Evolutionary conservation across 2,113 vertebrate genomes (phyloP).

Genomic region (Cercopithecus mona): DNA sequence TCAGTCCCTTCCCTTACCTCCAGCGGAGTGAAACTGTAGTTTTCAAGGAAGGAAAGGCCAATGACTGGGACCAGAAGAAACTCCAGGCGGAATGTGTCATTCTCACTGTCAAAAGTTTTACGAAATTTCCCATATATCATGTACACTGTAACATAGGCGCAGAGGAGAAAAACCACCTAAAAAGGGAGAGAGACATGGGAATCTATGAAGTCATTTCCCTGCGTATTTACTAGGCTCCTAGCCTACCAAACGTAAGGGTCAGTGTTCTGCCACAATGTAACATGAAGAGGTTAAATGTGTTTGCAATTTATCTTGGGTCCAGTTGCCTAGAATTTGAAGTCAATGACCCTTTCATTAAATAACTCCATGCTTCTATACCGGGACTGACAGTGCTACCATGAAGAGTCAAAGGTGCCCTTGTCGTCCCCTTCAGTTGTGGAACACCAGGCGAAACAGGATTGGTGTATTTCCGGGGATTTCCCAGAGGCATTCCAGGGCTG

Average conservation of each 20-base stretch:
- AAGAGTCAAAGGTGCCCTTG: neutral
- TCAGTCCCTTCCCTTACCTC: constrained; percentile 87
- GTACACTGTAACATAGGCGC: constrained; percentile 93
- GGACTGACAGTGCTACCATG: neutral
- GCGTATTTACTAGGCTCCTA: neutral
- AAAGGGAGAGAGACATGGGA: neutral
- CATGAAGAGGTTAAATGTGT: neutral
- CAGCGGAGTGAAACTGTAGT: constrained; percentile 92
- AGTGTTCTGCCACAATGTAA: neutral
- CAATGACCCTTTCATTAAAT: neutral
- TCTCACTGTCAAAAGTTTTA: constrained; percentile 90
- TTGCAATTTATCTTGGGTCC: neutral
- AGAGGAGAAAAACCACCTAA: constrained; percentile 94
- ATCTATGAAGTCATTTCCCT: neutral
- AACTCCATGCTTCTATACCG: neutral
- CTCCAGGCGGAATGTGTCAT: constrained; percentile 95
- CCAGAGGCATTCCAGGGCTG: neutral
- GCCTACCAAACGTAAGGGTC: neutral
- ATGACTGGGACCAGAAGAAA: constrained; percentile 95
- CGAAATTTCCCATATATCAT: constrained; percentile 95
- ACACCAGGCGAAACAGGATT: neutral
- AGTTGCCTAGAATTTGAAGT: neutral
- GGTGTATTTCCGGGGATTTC: neutral
- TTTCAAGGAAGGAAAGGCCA: constrained; percentile 95
- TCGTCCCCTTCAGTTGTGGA: neutral